Evolutionary conservation across 2,113 vertebrate genomes (phyloP), one percentile per base, ranked within the genome.

Genomic region (Cnemophilus loriae): DNA sequence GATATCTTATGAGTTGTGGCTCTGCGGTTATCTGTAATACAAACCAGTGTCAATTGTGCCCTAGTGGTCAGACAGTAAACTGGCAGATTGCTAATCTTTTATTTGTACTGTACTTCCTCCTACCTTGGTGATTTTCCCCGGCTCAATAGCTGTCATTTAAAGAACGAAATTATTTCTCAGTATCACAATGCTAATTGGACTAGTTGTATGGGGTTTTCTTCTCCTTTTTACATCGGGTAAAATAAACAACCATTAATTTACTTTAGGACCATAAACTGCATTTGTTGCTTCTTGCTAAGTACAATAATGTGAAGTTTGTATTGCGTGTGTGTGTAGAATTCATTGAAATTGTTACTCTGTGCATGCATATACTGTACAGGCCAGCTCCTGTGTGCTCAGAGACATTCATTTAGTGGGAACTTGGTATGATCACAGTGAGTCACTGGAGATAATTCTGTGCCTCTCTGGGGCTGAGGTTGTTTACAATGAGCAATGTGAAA

Each of bases 401-500:
- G 74, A 60, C 14, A 2, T 67, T 77, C 1, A 8, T 67, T 70
- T 63, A n/a, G 17, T 55, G 79, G 41, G 73, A 79, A 52, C 17
- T 46, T 91, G 52, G 49, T 84, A 13, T 50, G 77, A 28, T 85
- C 19, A 16, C 42, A 84, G n/a, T 50, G 69, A 88, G 83, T 78
- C 78, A 83, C 15, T 67, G 89, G 74, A 82, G 60, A 30, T 59
- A 37, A 23, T 57, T 92, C 49, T 37, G 49, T 47, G 35, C 28
- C 74, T 96, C 73, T 91, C 75, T 80, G 63, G 59, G 70, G n/a
- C 71, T 69, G 30, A 47, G 16, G 8, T 81, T 97, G 84, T 97
- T 97, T 97, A 92, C 90, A n/a, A 2, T 67, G 94, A 92, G 57
- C 57, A 75, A 13, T 44, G 47, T 53, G n/a, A 94, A 83, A 46